Evolutionary conservation across 2,888 invertebrate species (phyloP), one percentile per base, ranked within the genome.

Genomic region (Trilocha varians): DNA sequence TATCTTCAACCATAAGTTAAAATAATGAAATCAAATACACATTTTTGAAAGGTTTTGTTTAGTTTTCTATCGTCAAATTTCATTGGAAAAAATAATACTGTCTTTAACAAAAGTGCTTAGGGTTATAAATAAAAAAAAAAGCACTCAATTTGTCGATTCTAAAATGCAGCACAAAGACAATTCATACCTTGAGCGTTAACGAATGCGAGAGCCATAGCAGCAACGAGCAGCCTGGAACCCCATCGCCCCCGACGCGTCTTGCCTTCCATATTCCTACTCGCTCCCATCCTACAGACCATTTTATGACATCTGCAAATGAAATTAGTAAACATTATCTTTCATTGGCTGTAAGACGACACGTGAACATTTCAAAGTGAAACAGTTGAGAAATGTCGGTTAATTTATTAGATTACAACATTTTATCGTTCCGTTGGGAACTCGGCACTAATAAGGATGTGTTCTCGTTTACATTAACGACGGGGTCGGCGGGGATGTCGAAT

Each of bases 151-250:
- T 37, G 37, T 37, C 18, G 18, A 37, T 37, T 38, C 32, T 32
- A 3, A 38, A n/a, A n/a, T 15, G 32, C 18, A 17, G 17, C 11
- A 13, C n/a, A 37, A 6, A 37, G 16, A 9, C 6, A 13, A 16
- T 36, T 36, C 3, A 6, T 64, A 83, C 83, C 83, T 70, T 82
- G 84, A 38, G 77, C 68, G 50, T 67, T 65, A n/a, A 66, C 75
- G 48, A 63, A 70, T 16, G 71, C 70, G 47, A 44, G 34, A 13
- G 62, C 55, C 3, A 73, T 49, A 13, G 65, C 64, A 13, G 61
- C 52, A 18, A 72, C 46, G 32, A 75, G 43, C 32, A 74, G 48
- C 40, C 62, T 57, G 34, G 55, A 59, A 50, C 57, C 62, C 74
- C 75, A 71, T 57, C 65, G 59, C 41, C 46, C 37, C 51, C 51